phyloP scores from a whole-genome alignment of 1,140 invertebrate genomes.

The Drosophila bocqueti region DNA sequence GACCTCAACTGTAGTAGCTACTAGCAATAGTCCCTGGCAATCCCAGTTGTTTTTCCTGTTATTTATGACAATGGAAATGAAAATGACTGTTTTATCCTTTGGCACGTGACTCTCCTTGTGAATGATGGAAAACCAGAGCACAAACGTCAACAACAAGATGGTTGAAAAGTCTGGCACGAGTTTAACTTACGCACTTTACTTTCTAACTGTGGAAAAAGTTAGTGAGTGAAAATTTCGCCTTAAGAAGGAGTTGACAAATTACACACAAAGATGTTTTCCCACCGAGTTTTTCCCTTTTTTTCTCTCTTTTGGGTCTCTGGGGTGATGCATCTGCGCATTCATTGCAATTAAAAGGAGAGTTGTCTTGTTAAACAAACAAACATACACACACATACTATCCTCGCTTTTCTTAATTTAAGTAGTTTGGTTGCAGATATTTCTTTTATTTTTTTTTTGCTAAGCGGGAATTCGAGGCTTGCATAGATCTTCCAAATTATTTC shows the following conservation, averaged over 20 bases:
- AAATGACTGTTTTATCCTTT: conserved; percentile 58
- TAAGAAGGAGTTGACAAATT: conserved; percentile 42
- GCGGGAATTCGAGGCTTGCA: conserved; percentile 38
- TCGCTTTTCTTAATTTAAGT: neutral
- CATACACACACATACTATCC: neutral
- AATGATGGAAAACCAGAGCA: conserved; percentile 39
- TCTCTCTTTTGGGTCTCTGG: conserved; percentile 3
- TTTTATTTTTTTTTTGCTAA: conserved; percentile 2
- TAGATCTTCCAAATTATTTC: conserved; percentile 72
- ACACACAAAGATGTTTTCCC: conserved; percentile 48
- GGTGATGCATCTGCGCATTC: conserved; percentile 46
- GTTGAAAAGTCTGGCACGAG: conserved; percentile 11
- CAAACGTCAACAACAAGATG: conserved; percentile 26
- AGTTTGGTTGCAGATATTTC: conserved; percentile 11
- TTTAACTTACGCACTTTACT: conserved; percentile 46
- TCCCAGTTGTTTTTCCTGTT: conserved; percentile 50
- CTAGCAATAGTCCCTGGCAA: conserved; percentile 3
- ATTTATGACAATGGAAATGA: conserved; percentile 61
- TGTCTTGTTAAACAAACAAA: conserved; percentile 39
- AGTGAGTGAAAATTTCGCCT: conserved; percentile 31
- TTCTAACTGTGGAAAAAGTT: conserved; percentile 55
- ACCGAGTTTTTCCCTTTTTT: neutral
- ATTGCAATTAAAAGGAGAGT: conserved; percentile 74
- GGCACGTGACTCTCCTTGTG: conserved; percentile 62
- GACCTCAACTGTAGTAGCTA: conserved; percentile 2